These are phyloP conservation scores for Grantiella picta DNA, from an alignment of 2,113 vertebrate genomes.

Conservation along the genomic window DNA sequence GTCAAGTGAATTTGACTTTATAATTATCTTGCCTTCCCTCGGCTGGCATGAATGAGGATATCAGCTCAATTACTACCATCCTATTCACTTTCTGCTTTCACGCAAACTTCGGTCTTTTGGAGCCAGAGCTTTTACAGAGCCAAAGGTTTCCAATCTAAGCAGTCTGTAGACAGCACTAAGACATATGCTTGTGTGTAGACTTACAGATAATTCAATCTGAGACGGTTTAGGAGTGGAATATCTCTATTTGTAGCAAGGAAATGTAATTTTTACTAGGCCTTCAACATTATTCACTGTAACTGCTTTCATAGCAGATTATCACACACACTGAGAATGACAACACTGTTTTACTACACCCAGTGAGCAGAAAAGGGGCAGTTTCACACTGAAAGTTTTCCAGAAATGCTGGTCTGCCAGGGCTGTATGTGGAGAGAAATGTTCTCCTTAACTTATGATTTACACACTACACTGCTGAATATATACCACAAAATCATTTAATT, in stretches of 20 bases:
- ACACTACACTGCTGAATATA: not conserved
- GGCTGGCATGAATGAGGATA: not conserved
- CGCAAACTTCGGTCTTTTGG: not conserved
- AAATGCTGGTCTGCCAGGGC: not conserved
- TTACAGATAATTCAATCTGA: not conserved
- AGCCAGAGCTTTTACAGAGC: not conserved
- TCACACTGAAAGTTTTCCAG: not conserved
- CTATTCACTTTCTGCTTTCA: not conserved
- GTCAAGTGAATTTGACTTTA: slow-evolving; percentile 3
- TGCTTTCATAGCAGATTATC: not conserved
- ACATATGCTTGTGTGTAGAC: not conserved
- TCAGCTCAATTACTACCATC: not conserved
- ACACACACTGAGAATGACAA: not conserved
- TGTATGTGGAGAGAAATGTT: not conserved
- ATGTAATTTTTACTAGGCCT: not conserved
- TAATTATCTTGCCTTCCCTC: not conserved
- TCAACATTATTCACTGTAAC: not conserved
- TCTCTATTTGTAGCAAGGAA: not conserved
- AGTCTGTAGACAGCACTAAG: not conserved
- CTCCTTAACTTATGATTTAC: not conserved
- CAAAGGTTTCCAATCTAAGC: not conserved
- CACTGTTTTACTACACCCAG: rapidly evolving
- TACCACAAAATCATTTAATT: not conserved
- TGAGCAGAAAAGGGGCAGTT: not conserved
- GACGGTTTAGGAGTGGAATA: not conserved